Conservation (phyloP, 2,888 invertebrate genomes). For the Himalopsyche anomala region DNA sequence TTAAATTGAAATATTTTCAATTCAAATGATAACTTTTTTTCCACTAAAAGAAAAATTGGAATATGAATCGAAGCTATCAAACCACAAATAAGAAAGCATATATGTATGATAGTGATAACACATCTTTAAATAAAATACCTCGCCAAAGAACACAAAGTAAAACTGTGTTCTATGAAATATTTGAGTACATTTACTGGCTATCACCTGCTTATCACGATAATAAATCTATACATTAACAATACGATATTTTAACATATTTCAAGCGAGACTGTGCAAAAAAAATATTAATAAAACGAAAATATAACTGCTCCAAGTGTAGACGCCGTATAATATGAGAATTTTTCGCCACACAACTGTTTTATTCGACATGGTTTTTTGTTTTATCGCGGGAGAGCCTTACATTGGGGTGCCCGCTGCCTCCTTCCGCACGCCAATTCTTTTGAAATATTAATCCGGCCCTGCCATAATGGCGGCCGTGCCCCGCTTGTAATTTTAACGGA, state of each 20-base stretch:
- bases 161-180: too few relatives aligned
- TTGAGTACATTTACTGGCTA: too few relatives aligned
- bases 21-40: too few relatives aligned
- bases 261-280: neutral
- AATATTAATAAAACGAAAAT: constrained; percentile 35
- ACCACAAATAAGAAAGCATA: too few relatives aligned
- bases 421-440: constrained; percentile 32
- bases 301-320: neutral
- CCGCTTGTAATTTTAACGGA: constrained; percentile 52
- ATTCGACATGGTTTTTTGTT: constrained; percentile 5
- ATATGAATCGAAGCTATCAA: too few relatives aligned
- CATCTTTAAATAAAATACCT: too few relatives aligned
- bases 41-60: too few relatives aligned
- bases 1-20: too few relatives aligned
- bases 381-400: constrained; percentile 35
- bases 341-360: neutral
- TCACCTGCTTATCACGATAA: too few relatives aligned
- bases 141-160: too few relatives aligned
- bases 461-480: constrained; percentile 43
- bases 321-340: constrained; percentile 20
- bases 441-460: constrained; percentile 54
- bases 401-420: constrained; percentile 15
- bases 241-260: neutral
- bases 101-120: too few relatives aligned
- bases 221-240: too few relatives aligned